These are phyloP conservation scores for Sminthurides aquaticus DNA, from an alignment of 2,888 invertebrate species.

Conservation along the genomic window DNA sequence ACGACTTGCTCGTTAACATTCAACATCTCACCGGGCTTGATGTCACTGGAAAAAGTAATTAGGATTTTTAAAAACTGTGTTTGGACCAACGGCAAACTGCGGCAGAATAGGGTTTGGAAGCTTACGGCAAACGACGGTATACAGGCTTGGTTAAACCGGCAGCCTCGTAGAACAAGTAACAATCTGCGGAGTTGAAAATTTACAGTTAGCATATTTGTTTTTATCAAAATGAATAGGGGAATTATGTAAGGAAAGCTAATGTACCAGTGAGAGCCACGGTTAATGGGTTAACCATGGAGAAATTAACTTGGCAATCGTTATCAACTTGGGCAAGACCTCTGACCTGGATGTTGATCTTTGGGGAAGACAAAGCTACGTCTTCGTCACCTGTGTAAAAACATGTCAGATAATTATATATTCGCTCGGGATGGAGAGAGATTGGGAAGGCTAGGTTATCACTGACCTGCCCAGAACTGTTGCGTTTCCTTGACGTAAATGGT, in stretches of 20 bases:
- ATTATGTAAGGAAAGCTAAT: no score
- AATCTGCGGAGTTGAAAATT: constrained; percentile 34
- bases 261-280: constrained; percentile 53
- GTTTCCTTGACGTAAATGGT: constrained; percentile 65
- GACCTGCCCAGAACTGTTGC: constrained; percentile 62
- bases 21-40: constrained; percentile 58
- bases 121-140: constrained; percentile 31
- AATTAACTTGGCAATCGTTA: constrained; percentile 45
- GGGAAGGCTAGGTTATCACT: not conserved
- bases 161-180: constrained; percentile 48
- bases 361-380: constrained; percentile 63
- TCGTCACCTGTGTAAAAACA: constrained; percentile 51
- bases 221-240: not conserved
- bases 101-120: not conserved
- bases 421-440: not conserved
- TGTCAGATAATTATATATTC: not conserved
- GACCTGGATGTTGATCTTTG: constrained; percentile 60
- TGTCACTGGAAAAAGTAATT: constrained; percentile 51
- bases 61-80: constrained; percentile 3
- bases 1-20: constrained; percentile 57
- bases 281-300: constrained; percentile 60
- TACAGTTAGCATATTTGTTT: not conserved
- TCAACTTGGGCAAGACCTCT: constrained; percentile 46
- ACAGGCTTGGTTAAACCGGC: constrained; percentile 42
- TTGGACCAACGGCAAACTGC: not conserved